Conservation (phyloP, 2,113 vertebrate species). For the Pseudonaja textilis region DNA sequence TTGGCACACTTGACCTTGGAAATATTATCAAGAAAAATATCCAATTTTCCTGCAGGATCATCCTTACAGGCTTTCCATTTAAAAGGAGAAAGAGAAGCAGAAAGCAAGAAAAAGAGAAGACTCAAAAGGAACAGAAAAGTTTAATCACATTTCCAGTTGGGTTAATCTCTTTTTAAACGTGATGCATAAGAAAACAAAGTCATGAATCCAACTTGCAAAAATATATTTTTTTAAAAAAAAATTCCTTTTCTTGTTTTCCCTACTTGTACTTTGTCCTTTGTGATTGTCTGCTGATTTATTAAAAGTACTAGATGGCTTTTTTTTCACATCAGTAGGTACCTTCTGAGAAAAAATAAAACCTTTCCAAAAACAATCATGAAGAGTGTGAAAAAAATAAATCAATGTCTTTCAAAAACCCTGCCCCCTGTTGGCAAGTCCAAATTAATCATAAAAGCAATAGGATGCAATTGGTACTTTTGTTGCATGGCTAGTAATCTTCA, state of each 20-base stretch:
- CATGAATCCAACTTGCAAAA: not conserved
- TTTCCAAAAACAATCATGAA: conserved; percentile 57
- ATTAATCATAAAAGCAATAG: conserved; percentile 60
- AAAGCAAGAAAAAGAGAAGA: not conserved
- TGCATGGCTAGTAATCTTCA: conserved; percentile 39
- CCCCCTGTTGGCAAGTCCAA: conserved; percentile 49
- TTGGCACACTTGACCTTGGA: conserved; percentile 53
- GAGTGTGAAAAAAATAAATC: conserved; percentile 70
- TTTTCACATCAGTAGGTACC: conserved; percentile 70
- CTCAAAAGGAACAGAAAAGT: conserved; percentile 49
- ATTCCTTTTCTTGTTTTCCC: conserved; percentile 30
- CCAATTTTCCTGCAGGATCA: conserved; percentile 25
- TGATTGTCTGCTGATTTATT: conserved; percentile 70
- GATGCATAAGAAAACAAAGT: not conserved
- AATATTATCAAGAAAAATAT: conserved; percentile 2
- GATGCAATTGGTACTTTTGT: conserved; percentile 45
- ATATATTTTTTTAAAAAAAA: not conserved
- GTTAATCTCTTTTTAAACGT: conserved; percentile 17
- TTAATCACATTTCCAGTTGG: conserved; percentile 43
- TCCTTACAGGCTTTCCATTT: not conserved
- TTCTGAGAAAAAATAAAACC: conserved; percentile 59
- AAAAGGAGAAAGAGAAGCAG: not conserved
- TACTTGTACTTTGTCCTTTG: conserved; percentile 61
- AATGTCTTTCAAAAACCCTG: conserved; percentile 62
- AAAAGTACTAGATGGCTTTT: conserved; percentile 63